Conservation (phyloP, 2,797 vertebrate genomes). For the Muscicapa striata region DNA sequence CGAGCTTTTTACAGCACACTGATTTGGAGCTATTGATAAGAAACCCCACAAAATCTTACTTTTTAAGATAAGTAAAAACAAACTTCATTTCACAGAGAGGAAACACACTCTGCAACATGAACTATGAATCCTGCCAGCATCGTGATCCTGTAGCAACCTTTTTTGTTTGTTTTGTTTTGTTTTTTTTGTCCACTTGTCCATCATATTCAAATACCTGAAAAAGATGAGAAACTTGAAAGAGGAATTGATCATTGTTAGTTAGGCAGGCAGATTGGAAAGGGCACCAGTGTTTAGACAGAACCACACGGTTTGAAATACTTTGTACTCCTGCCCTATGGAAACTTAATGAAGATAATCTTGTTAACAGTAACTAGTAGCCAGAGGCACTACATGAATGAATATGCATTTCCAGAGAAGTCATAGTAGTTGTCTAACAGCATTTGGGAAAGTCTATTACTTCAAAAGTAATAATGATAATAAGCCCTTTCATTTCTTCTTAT, state of each 20-base stretch:
- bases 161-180: neutral
- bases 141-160: neutral
- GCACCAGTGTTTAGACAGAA: neutral
- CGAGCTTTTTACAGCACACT: neutral
- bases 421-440: neutral
- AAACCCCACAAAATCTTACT: neutral
- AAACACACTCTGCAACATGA: neutral
- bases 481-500: neutral
- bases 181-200: neutral
- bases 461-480: neutral
- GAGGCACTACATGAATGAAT: neutral
- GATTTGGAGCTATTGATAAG: neutral
- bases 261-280: neutral
- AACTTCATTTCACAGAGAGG: neutral
- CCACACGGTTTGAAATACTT: neutral
- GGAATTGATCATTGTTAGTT: neutral
- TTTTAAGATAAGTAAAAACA: neutral
- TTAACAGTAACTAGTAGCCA: neutral
- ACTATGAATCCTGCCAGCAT: neutral
- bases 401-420: neutral
- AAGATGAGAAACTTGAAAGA: neutral
- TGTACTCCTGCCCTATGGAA: neutral
- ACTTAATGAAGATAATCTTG: neutral
- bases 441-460: neutral
- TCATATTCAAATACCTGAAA: neutral